A percentile compares a stretch with the other conserved stretches of the same genome.
These are phyloP conservation scores for Hassar affinis DNA, from an alignment of 2,113 vertebrate genomes.

Conservation along the genomic window DNA sequence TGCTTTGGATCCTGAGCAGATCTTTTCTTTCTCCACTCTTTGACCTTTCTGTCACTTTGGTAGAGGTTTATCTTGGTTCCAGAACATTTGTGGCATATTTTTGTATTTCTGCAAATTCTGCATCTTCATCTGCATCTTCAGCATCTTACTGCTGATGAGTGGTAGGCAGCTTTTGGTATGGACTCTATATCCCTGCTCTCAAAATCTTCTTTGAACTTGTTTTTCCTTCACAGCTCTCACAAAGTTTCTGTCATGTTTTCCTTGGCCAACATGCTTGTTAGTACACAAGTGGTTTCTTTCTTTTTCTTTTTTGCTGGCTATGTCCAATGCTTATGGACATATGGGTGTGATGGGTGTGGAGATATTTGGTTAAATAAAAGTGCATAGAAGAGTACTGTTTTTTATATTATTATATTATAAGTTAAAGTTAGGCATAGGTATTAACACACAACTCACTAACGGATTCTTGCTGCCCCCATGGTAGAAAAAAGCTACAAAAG, in stretches of 20 bases:
- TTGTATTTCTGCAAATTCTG: not conserved
- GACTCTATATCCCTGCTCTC: not conserved
- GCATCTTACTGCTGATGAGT: not conserved
- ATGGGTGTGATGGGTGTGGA: too few relatives aligned
- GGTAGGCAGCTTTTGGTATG: not conserved
- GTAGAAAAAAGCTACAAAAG: not conserved
- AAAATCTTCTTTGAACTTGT: not conserved
- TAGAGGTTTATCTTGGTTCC: not conserved
- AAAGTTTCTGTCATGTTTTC: not conserved
- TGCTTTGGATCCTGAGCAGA: not conserved
- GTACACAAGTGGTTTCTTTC: not conserved
- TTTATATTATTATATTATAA: not conserved
- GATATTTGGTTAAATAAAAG: too few relatives aligned
- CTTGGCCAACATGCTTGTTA: not conserved
- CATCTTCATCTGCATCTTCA: not conserved
- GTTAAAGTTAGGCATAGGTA: not conserved
- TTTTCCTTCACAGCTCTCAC: not conserved
- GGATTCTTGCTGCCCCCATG: not conserved
- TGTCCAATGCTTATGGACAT: too few relatives aligned
- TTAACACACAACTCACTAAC: not conserved
- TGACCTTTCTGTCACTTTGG: not conserved
- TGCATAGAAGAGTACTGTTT: not conserved
- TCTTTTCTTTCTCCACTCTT: not conserved
- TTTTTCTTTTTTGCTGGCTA: not conserved
- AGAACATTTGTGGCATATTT: not conserved